Conservation (phyloP, 2,888 invertebrate species). For the Eumacrocentrus americanus region DNA sequence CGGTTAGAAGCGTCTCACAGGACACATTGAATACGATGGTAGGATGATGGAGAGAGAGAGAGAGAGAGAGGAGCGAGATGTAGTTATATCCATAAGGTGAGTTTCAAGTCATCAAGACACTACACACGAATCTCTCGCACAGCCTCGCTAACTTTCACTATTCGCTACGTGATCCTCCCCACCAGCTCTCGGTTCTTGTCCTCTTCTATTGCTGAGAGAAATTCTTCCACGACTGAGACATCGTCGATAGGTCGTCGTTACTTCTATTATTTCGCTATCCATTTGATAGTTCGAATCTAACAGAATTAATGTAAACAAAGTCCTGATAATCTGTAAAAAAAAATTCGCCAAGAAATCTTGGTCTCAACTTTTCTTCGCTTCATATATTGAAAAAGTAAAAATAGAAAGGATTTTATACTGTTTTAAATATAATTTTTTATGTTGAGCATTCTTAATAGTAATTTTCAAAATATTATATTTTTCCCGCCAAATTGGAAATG, state of each 20-base stretch:
- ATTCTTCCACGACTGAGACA: slow-evolving; percentile 37
- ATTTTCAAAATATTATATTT: too few species aligned
- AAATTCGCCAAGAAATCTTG: too few species aligned
- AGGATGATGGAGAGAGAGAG: neutral
- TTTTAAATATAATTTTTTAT: too few species aligned
- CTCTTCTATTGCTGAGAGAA: slow-evolving; percentile 38
- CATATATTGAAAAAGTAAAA: too few species aligned
- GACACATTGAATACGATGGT: neutral
- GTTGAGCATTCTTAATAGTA: too few species aligned
- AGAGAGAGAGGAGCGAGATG: neutral
- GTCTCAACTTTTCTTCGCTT: too few species aligned
- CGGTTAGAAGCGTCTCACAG: slow-evolving; percentile 12
- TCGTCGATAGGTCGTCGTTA: slow-evolving; percentile 15
- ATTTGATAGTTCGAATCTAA: neutral
- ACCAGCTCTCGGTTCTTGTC: slow-evolving; percentile 19
- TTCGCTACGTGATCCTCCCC: slow-evolving; percentile 42
- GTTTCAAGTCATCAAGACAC: slow-evolving; percentile 5
- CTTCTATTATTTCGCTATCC: slow-evolving; percentile 8
- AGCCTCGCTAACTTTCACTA: slow-evolving; percentile 48
- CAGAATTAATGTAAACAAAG: neutral
- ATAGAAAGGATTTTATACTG: too few species aligned
- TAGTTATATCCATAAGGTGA: slow-evolving; percentile 8
- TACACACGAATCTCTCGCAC: slow-evolving; percentile 19
- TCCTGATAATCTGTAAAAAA: too few species aligned
- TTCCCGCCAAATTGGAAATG: too few species aligned